phyloP scores from a whole-genome alignment of 2,113 vertebrate genomes.

The Triplophysa tibetana region DNA sequence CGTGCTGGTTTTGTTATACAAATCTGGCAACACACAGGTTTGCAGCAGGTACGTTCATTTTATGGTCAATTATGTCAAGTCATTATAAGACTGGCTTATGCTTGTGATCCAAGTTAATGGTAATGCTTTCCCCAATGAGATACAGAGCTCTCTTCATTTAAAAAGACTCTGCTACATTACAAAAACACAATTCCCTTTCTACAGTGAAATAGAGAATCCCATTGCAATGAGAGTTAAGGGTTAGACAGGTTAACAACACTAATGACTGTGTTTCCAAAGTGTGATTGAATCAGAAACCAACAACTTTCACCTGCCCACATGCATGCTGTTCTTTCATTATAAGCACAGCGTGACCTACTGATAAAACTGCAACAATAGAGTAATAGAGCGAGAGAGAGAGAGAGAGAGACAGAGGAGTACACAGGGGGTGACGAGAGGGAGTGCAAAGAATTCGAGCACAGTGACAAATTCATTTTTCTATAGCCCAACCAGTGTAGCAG shows the following conservation, averaged over 20 bases:
- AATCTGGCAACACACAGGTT: no score
- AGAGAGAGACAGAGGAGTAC: neutral
- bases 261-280: conserved; percentile 11
- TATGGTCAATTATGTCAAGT: no score
- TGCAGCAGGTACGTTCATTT: no score
- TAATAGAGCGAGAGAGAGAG: neutral
- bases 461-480: neutral
- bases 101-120: no score
- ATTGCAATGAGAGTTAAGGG: neutral
- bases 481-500: neutral
- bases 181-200: no score
- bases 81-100: no score
- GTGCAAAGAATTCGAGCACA: neutral
- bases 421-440: neutral
- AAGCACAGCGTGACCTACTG: conserved; percentile 48
- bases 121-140: no score
- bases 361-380: conserved; percentile 30
- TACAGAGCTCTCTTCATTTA: no score
- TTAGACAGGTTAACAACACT: neutral
- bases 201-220: neutral
- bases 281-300: conserved; percentile 43
- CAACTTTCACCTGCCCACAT: conserved; percentile 41
- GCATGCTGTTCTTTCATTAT: conserved; percentile 46
- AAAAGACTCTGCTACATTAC: no score
- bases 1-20: no score